Conservation (phyloP, 2,113 vertebrate species). For the Cervus canadensis region DNA sequence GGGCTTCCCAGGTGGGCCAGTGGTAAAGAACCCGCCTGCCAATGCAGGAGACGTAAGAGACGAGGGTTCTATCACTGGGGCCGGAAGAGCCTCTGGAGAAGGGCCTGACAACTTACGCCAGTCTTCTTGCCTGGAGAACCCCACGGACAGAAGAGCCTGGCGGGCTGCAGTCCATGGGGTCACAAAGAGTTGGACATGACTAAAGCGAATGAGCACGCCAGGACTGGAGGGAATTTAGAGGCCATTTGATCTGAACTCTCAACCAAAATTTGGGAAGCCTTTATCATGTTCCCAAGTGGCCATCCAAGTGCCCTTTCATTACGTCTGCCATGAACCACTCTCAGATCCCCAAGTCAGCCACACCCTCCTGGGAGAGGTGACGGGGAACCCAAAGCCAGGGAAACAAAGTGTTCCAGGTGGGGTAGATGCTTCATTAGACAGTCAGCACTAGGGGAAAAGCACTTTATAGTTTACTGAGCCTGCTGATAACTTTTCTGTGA, state of each 20-base stretch:
- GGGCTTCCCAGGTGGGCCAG: neutral
- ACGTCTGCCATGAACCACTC: fast-evolving
- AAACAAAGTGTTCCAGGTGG: neutral
- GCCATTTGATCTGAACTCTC: neutral
- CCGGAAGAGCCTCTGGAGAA: neutral
- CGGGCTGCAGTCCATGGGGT: neutral
- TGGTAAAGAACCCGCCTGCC: neutral
- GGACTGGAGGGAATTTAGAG: neutral
- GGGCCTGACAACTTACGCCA: neutral
- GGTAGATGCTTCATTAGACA: fast-evolving
- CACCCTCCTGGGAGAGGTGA: too few species aligned
- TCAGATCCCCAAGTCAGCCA: neutral
- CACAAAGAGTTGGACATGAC: neutral
- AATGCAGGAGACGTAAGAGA: neutral
- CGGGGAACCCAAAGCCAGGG: fast-evolving
- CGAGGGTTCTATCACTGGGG: fast-evolving
- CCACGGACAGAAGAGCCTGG: neutral
- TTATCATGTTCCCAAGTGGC: neutral
- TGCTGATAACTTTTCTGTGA: fast-evolving
- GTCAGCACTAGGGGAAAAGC: fast-evolving
- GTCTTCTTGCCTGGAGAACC: neutral
- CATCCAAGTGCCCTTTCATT: neutral
- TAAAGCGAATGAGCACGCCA: neutral
- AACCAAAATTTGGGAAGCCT: neutral
- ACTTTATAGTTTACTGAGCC: too few species aligned